Evolutionary conservation across 2,888 invertebrate genomes (phyloP), one percentile per base, ranked within the genome.

Genomic region (Leistus spinibarbis): DNA sequence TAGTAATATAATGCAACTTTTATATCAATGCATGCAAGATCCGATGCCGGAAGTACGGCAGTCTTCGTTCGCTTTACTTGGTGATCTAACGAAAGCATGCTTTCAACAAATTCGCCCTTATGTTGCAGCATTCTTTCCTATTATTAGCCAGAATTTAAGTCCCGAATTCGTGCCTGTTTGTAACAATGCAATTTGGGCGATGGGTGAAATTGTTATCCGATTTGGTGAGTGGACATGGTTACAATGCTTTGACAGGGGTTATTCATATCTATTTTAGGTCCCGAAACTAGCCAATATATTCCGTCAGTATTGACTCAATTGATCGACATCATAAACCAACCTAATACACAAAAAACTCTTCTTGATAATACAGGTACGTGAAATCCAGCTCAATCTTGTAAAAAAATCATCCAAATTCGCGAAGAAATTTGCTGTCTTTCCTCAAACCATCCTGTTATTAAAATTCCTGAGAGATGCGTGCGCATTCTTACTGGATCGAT

Each of bases 151-250:
- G 86, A 99, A 99, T 87, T 89, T 99, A 77, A 98, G 98, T 87
- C 98, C 99, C 0, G 97, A 98, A 83, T 93, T 93, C 80, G 98
- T 99, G 84, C 99, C 98, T 57, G 99, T 99, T 62, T 99, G 98
- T 88, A 99, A 99, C 87, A 99, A 99, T 86, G 98, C 99, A 53
- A 99, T 99, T 0, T 99, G 99, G 99, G 98, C 99, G 22, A 98
- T 99, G 82, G 99, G 99, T 76, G 99, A 99, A 90, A 98, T 99
- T 83, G 95, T 98, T 81, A 96, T 99, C 85, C 97, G 98, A 89
- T 90, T 98, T 87, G 98, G 98, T 96, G 87, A 88, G 88, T 83
- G 5, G n/a, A 54, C 54, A 24, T 54, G 40, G 19, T 27, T 60
- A n/a, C 3, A 53, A 71, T 27, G 54, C 16, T 56, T 65, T 17